phyloP scores from a whole-genome alignment of 2,797 vertebrate genomes.

The Poeciliopsis infans region DNA sequence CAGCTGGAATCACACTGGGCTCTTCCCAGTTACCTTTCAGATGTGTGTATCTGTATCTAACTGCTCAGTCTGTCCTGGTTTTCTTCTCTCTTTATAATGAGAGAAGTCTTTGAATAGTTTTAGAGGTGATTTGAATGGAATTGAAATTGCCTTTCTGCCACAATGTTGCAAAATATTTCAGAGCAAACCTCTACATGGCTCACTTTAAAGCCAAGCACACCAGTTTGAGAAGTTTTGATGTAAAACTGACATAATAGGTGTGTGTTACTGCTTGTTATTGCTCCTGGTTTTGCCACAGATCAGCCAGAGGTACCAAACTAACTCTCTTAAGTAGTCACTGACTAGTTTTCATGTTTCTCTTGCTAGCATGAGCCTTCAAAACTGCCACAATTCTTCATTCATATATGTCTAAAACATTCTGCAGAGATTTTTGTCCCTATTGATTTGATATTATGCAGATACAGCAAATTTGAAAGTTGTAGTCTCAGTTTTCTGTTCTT shows the following conservation, averaged over 20 bases:
- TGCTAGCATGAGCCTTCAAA: background rate
- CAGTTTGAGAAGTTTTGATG: slow-evolving; percentile 5
- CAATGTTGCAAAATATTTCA: slow-evolving; percentile 25
- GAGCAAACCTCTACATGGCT: slow-evolving; percentile 7
- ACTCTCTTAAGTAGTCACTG: background rate
- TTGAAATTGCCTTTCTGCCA: slow-evolving; percentile 16
- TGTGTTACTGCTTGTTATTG: slow-evolving; percentile 12
- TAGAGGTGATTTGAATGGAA: slow-evolving; percentile 5
- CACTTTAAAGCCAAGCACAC: slow-evolving; percentile 18
- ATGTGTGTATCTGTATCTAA: slow-evolving; percentile 20
- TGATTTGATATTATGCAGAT: background rate
- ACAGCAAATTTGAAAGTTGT: background rate
- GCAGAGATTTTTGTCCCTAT: background rate
- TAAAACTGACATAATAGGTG: slow-evolving; percentile 10
- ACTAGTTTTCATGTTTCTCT: background rate
- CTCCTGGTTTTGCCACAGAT: background rate
- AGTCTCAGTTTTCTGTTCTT: background rate
- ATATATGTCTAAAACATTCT: background rate
- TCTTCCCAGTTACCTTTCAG: slow-evolving; percentile 7
- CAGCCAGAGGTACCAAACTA: background rate
- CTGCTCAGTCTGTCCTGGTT: slow-evolving; percentile 6
- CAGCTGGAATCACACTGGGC: slow-evolving; percentile 40
- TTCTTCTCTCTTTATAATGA: background rate
- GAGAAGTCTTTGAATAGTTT: background rate
- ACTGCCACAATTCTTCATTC: background rate